Percentiles rank a stretch among this genome's conserved stretches.
Conservation (phyloP, 2,888 invertebrate genomes). For the Synergus gifuensis region DNA sequence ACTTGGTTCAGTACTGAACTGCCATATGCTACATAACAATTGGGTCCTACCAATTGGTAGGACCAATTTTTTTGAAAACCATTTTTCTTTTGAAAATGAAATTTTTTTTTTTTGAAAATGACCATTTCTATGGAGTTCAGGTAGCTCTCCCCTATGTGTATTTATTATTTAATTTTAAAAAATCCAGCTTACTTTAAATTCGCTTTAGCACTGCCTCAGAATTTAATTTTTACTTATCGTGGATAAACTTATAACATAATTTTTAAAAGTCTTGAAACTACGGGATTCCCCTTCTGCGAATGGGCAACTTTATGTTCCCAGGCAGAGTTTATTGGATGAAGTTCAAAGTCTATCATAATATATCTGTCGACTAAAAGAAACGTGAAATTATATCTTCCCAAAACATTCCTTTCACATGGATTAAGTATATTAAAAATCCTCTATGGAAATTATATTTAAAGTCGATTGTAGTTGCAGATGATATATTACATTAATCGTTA, state of each 20-base stretch:
- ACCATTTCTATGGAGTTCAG: too few relatives aligned
- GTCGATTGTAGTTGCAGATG: background rate
- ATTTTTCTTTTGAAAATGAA: too few relatives aligned
- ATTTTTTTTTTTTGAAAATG: too few relatives aligned
- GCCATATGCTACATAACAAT: too few relatives aligned
- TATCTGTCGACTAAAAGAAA: background rate
- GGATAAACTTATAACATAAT: background rate
- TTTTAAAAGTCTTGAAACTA: background rate
- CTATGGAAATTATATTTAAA: background rate
- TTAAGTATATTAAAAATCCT: background rate
- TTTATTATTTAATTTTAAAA: too few relatives aligned
- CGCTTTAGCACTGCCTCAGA: background rate
- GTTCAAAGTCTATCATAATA: conserved; percentile 32
- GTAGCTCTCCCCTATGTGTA: too few relatives aligned
- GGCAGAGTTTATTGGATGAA: background rate
- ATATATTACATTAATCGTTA: background rate
- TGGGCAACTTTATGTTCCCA: background rate
- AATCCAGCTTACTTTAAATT: background rate
- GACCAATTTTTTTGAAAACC: too few relatives aligned
- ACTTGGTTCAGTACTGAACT: too few relatives aligned
- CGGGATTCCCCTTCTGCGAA: background rate
- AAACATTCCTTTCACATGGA: background rate
- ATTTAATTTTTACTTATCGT: background rate
- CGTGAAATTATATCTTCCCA: conserved; percentile 3
- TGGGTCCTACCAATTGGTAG: too few relatives aligned